Conservation (phyloP, 2,888 invertebrate genomes). For the Tridacna crocea region DNA sequence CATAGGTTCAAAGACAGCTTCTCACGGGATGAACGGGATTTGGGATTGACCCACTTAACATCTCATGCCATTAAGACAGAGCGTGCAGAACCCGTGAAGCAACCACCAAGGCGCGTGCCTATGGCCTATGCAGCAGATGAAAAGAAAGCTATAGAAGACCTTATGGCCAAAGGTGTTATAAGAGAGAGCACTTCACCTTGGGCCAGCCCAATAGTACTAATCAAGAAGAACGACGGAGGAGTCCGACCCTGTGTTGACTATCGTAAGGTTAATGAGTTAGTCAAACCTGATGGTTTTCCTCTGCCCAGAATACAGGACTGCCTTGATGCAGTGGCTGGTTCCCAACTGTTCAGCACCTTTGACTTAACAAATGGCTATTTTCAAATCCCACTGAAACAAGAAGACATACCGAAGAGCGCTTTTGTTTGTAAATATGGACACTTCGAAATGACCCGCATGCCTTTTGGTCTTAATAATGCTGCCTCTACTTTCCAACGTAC, state of each 20-base stretch:
- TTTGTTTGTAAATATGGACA: constrained; percentile 12
- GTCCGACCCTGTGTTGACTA: constrained; percentile 22
- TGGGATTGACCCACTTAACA: constrained; percentile 50
- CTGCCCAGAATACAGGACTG: constrained; percentile 18
- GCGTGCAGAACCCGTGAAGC: constrained; percentile 47
- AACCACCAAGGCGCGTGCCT: constrained; percentile 49
- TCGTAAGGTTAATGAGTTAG: constrained; percentile 6
- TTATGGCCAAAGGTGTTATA: constrained; percentile 38
- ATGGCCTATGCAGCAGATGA: constrained; percentile 40
- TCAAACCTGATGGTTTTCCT: constrained; percentile 23
- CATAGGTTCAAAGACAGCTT: constrained; percentile 36
- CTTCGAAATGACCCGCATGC: constrained; percentile 17
- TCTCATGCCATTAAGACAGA: constrained; percentile 51
- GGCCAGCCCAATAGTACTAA: constrained; percentile 19
- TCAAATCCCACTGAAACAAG: constrained; percentile 36
- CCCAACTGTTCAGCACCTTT: constrained; percentile 5
- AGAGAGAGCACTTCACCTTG: constrained; percentile 9
- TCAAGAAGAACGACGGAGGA: not conserved
- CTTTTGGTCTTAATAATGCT: constrained; percentile 15
- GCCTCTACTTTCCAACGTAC: constrained; percentile 23
- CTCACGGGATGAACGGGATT: constrained; percentile 45
- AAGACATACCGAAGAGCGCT: constrained; percentile 19
- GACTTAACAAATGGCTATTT: constrained; percentile 18
- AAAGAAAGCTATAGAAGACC: constrained; percentile 37
- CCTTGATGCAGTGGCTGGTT: constrained; percentile 15